Base-by-base conservation (phyloP, 2,888 invertebrate genomes). In the Drosophila fungiperda region DNA sequence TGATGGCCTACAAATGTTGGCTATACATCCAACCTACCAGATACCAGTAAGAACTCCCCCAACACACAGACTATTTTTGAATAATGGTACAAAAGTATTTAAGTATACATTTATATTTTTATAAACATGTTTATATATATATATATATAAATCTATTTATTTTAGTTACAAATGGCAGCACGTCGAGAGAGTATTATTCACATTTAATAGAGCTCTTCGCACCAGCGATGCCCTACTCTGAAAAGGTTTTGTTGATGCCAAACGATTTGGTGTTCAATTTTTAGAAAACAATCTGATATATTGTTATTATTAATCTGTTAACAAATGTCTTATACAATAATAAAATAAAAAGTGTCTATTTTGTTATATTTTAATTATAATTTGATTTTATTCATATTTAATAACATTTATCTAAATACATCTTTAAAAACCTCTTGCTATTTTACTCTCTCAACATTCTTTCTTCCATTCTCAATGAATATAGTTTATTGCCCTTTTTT, bases 161-260 rank as follows among this genome's bases (percentile, higher is more conserved):
- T 88, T 85, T 71, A 89, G 83, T 87, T 77, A 68, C 64, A 86
- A 87, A 90, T 87, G 89, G 74, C 77, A 81, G 76, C 86, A 87
- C 90, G 86, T 90, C 87, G 79, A 72, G 68, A 69, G 66, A 55
- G 71, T 89, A 87, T 87, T 90, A 81, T 88, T 90, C 90, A 86
- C 87, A 75, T 86, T 80, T 69, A 64, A 80, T 61, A 68, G 54
- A 68, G 80, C 83, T 77, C 75, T 73, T 87, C 73, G 59, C 69
- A 67, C 68, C 64, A 59, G 36, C 15, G 35, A 40, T 89, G 70
- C 83, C 60, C 77, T 89, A 75, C 80, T 63, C 17, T 29, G 8
- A 50, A 49, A 33, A 29, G 23, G 29, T 32, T 7, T 6, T 4
- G 36, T 48, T 17, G 26, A 29, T 40, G 38, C 15, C 38, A 40